phyloP scores from a whole-genome alignment of 1,140 invertebrate species.

The Chionoecetes opilio region DNA sequence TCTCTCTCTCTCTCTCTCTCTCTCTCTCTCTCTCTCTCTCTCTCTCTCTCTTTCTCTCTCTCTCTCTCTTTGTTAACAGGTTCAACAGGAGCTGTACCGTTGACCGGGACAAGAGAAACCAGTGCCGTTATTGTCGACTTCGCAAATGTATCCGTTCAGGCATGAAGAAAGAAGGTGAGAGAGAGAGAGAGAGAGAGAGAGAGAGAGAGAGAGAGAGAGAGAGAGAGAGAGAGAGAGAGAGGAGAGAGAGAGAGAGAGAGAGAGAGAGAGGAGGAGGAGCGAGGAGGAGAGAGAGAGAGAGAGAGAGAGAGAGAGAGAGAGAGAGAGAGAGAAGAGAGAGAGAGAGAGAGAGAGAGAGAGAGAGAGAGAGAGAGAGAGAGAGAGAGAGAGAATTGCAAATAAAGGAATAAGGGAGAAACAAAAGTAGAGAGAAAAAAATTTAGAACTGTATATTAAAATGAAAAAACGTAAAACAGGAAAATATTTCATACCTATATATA shows the following conservation, averaged over 20 bases:
- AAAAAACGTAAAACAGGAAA: no score
- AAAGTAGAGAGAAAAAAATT: no score
- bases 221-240: neutral
- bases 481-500: no score
- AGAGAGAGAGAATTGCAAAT: no score
- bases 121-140: slow-evolving; percentile 97
- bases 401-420: no score
- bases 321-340: neutral
- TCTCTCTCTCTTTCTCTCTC: slow-evolving; percentile 30
- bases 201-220: neutral
- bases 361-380: no score
- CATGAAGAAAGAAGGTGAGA: slow-evolving; percentile 98
- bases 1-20: no score
- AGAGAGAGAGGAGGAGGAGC: no score
- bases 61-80: slow-evolving; percentile 85
- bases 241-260: no score
- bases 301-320: neutral
- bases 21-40: neutral
- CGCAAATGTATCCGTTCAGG: slow-evolving; percentile 98
- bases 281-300: neutral
- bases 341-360: no score
- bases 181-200: neutral
- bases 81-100: slow-evolving; percentile 97
- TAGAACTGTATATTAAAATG: no score
- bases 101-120: slow-evolving; percentile 98